Percentiles rank a stretch among this genome's conserved stretches.
phyloP scores from a whole-genome alignment of 2,888 invertebrate genomes.

The Acleris emargana region DNA sequence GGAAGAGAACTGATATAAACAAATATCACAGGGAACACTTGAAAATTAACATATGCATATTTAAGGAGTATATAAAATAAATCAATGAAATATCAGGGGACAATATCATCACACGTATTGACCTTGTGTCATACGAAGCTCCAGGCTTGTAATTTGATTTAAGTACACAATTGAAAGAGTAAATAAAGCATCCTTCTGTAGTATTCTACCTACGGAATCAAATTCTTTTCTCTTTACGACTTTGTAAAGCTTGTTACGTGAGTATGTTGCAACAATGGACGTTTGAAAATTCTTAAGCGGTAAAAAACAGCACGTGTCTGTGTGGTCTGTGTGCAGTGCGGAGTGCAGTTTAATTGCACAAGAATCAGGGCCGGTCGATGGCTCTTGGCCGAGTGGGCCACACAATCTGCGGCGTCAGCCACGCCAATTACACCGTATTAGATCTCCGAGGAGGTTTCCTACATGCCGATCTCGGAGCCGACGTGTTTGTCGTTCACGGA shows the following conservation, averaged over 20 bases:
- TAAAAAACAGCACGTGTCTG: conserved; percentile 29
- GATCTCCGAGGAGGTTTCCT: conserved; percentile 45
- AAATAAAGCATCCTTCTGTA: too few species aligned
- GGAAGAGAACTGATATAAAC: neutral
- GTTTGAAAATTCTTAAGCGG: conserved; percentile 25
- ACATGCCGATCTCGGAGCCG: conserved; percentile 25
- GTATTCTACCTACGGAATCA: too few species aligned
- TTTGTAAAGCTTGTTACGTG: too few species aligned
- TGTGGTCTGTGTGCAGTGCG: conserved; percentile 37
- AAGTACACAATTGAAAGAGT: too few species aligned
- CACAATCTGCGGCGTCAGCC: conserved; percentile 43
- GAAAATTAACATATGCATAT: too few species aligned
- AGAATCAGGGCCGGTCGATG: conserved; percentile 39
- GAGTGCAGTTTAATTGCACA: conserved; percentile 43
- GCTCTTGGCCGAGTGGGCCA: conserved; percentile 43
- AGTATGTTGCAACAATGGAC: conserved; percentile 14
- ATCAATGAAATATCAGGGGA: too few species aligned
- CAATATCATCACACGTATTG: too few species aligned
- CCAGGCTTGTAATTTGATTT: too few species aligned
- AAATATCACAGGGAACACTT: conserved; percentile 2
- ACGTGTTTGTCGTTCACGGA: conserved; percentile 11
- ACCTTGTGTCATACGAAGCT: too few species aligned
- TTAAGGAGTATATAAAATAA: too few species aligned
- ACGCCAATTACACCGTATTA: conserved; percentile 52
- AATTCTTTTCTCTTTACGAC: too few species aligned